Evolutionary conservation across 2,888 invertebrate genomes (phyloP).

Genomic region (Lottia scabra): DNA sequence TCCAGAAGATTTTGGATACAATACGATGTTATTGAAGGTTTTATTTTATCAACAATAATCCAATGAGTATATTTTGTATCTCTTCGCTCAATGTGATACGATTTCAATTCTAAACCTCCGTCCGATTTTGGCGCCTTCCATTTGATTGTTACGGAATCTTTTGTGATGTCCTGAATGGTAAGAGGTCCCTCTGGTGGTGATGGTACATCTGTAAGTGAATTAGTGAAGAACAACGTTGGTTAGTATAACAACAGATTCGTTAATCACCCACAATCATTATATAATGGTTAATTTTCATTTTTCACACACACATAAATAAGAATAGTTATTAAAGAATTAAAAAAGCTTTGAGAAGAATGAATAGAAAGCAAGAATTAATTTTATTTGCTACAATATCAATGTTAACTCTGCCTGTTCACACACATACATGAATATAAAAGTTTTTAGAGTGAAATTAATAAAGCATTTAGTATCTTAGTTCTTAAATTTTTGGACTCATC

Average conservation of each 20-base stretch:
- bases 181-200: conserved; percentile 59
- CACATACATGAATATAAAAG: too few relatives aligned
- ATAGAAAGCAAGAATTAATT: too few relatives aligned
- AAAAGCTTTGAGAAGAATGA: too few relatives aligned
- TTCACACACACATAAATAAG: too few relatives aligned
- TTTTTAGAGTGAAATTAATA: too few relatives aligned
- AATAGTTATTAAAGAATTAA: too few relatives aligned
- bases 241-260: not conserved
- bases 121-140: conserved; percentile 86
- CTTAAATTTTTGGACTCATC: too few relatives aligned
- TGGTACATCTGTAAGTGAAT: conserved; percentile 53
- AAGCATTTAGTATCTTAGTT: too few relatives aligned
- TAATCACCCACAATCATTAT: not conserved
- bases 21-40: conserved; percentile 36
- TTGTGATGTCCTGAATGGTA: conserved; percentile 77
- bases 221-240: not conserved
- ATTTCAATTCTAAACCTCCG: conserved; percentile 83
- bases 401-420: too few relatives aligned
- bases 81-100: conserved; percentile 84
- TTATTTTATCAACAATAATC: conserved; percentile 46
- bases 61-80: conserved; percentile 70
- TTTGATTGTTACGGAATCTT: conserved; percentile 77
- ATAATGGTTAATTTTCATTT: too few relatives aligned
- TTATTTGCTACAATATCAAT: too few relatives aligned
- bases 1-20: conserved; percentile 59